Conservation (phyloP, 2,797 vertebrate species). For the Atherinosoma microstoma region DNA sequence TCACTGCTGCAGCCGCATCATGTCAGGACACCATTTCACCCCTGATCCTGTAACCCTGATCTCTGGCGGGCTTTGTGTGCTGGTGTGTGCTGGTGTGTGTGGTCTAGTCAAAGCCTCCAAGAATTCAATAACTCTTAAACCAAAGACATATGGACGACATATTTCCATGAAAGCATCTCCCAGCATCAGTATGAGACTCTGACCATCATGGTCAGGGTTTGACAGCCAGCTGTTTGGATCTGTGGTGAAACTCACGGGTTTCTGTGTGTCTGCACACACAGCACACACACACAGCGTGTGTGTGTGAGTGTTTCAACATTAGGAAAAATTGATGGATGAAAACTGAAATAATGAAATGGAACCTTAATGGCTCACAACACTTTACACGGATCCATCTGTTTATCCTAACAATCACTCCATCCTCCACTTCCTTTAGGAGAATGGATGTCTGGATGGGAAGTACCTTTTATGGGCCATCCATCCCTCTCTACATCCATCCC, state of each 20-base stretch:
- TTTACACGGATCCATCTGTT: neutral
- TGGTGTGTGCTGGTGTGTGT: conserved; percentile 1
- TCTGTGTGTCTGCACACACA: neutral
- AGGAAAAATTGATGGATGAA: conserved; percentile 24
- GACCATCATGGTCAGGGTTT: neutral
- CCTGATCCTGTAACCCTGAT: conserved; percentile 62
- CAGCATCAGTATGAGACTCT: neutral
- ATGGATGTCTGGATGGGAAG: neutral
- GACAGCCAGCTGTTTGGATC: neutral
- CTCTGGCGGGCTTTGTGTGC: conserved; percentile 10
- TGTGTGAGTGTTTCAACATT: conserved; percentile 4
- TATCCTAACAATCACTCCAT: neutral
- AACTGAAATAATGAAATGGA: neutral
- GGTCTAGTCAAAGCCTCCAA: conserved; percentile 20
- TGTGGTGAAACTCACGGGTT: neutral
- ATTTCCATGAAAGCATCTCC: conserved; percentile 16
- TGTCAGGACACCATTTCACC: conserved; percentile 53
- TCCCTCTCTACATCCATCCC: no score
- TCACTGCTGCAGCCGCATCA: conserved; percentile 28
- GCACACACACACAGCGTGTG: neutral
- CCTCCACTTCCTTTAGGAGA: neutral
- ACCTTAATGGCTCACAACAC: conserved; percentile 1
- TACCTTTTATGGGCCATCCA: no score
- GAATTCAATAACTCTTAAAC: conserved; percentile 28
- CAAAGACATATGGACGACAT: conserved; percentile 1